Evolutionary conservation across 2,888 invertebrate genomes (phyloP), one percentile per base, ranked within the genome.

Genomic region (Chloroclysta siterata): DNA sequence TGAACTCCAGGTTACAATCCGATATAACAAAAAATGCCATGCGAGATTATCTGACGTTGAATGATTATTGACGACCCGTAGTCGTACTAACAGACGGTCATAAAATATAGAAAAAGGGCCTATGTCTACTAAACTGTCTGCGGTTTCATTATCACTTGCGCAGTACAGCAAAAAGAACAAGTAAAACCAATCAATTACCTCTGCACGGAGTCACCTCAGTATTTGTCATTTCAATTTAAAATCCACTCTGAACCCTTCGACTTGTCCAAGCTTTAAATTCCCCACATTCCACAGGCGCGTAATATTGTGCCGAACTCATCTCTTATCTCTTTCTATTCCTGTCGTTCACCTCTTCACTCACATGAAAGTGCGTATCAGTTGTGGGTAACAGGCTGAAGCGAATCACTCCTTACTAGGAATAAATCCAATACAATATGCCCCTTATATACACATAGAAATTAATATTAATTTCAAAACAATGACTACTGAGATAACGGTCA

Each of bases 211-310:
- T 77, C 73, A 77, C 78, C 80, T 78, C 80, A 79, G 76, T 88
- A 84, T 90, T 89, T 90, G 87, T 87, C 86, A 83, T 88, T 88
- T 89, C 86, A 87, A 90, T 90, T 91, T 82, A 80, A 85, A 88
- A 88, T 82, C 84, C 84, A 84, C 86, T 88, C 84, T 75, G 79
- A 84, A 79, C 83, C 84, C 87, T 90, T 88, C 87, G 88, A 84
- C 83, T 80, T 78, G 81, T 70, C 78, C 81, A 78, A 84, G 85
- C 82, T 88, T 88, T 81, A 85, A 88, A 89, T 91, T 87, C 89
- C 82, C 77, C 57, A 75, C 85, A 84, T 89, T 81, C 88, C 85
- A 73, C 73, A 81, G 74, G 77, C 84, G 87, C 84, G 87, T 84
- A 79, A 85, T 82, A 79, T 78, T 77, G 78, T 76, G 72, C 76